Evolutionary conservation across 2,113 vertebrate genomes (phyloP).

Genomic region (Ammodytes marinus): DNA sequence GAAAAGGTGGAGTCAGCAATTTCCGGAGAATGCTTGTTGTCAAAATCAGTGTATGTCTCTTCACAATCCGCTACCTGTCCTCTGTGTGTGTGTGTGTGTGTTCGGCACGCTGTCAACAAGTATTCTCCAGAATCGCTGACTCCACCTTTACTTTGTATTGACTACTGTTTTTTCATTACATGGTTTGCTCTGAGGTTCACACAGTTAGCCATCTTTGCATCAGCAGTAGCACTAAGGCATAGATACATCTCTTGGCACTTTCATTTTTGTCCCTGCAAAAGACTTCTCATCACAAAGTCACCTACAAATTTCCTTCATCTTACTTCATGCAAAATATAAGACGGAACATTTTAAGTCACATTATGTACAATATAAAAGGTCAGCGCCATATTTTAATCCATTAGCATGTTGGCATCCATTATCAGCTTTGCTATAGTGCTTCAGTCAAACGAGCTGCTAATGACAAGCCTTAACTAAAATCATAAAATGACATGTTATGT

Average conservation of each 20-base stretch:
- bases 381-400: neutral
- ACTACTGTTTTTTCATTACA: slow-evolving; percentile 1
- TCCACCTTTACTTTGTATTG: neutral
- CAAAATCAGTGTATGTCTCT: too few relatives aligned
- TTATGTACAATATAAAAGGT: too few relatives aligned
- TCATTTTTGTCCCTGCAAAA: neutral
- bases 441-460: neutral
- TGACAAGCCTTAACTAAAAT: neutral
- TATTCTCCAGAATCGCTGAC: too few relatives aligned
- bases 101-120: too few relatives aligned
- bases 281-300: neutral
- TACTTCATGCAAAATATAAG: neutral
- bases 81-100: too few relatives aligned
- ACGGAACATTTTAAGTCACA: too few relatives aligned
- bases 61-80: too few relatives aligned
- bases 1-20: too few relatives aligned
- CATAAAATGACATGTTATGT: neutral
- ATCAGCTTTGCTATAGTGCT: neutral
- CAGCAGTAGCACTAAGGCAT: neutral
- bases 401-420: slow-evolving; percentile 4
- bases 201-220: neutral
- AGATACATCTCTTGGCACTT: slow-evolving; percentile 9
- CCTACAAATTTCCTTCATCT: neutral
- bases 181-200: neutral
- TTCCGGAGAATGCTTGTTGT: too few relatives aligned